phyloP scores from a whole-genome alignment of 1,140 invertebrate species.

The Euschistus heros region DNA sequence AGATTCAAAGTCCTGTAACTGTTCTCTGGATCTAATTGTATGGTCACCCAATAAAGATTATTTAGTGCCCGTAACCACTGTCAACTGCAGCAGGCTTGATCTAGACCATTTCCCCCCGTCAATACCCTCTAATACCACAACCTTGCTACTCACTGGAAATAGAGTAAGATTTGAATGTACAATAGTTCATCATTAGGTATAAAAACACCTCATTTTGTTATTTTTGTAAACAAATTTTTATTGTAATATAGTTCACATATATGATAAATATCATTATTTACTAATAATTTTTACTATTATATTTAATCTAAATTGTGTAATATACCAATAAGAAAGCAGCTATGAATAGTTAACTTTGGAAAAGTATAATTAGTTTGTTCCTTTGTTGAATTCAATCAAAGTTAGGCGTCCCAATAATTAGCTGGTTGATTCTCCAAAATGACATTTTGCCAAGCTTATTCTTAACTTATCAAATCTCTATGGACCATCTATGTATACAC shows the following conservation, averaged over 20 bases:
- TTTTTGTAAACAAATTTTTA: neutral
- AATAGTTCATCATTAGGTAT: neutral
- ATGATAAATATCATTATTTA: neutral
- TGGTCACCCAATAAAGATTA: conserved; percentile 7
- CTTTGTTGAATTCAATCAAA: too few species aligned
- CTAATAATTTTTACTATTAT: neutral
- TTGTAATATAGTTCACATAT: neutral
- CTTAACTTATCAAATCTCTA: too few species aligned
- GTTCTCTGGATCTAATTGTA: conserved; percentile 17
- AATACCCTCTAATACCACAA: conserved; percentile 19
- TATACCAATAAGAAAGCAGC: too few species aligned
- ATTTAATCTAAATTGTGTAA: too few species aligned
- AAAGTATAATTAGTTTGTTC: too few species aligned
- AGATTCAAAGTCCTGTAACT: conserved; percentile 3
- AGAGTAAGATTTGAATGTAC: conserved; percentile 7
- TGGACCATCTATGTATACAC: too few species aligned
- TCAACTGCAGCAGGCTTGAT: conserved; percentile 16
- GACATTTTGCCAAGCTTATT: too few species aligned
- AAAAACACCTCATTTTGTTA: neutral
- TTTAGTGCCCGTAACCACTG: conserved; percentile 18
- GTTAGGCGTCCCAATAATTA: too few species aligned
- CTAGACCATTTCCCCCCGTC: neutral
- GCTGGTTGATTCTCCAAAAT: too few species aligned
- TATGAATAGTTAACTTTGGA: too few species aligned
- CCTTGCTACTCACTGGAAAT: conserved; percentile 10